Conservation (phyloP, 1,140 invertebrate species). For the Drosophila gunungcola region DNA sequence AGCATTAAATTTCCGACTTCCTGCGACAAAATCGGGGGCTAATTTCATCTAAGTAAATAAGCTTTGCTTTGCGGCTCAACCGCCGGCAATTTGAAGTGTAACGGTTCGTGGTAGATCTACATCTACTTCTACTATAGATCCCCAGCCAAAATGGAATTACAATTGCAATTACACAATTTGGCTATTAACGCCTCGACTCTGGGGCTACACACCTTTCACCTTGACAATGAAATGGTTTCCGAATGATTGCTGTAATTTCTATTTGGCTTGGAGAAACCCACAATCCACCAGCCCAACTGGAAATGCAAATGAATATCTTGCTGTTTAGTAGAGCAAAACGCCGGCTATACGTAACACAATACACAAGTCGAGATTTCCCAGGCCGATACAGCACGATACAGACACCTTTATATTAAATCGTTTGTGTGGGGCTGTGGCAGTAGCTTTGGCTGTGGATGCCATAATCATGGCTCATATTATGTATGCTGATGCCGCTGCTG, state of each 20-base stretch:
- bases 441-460: conserved; percentile 14
- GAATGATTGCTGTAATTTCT: conserved; percentile 71
- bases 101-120: conserved; percentile 44
- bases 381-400: conserved; percentile 40
- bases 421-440: neutral
- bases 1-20: conserved; percentile 67
- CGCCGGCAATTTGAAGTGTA: conserved; percentile 66
- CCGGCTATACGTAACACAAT: conserved; percentile 60
- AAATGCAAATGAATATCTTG: conserved; percentile 73
- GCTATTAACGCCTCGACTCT: conserved; percentile 67
- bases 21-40: conserved; percentile 71
- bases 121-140: neutral
- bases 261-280: conserved; percentile 19
- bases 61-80: conserved; percentile 49
- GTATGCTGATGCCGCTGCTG: conserved; percentile 35
- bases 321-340: conserved; percentile 78
- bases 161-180: conserved; percentile 78
- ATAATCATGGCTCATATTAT: conserved; percentile 53
- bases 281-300: conserved; percentile 3
- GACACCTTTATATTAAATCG: conserved; percentile 17
- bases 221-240: conserved; percentile 76
- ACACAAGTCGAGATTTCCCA: conserved; percentile 70
- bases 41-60: conserved; percentile 79
- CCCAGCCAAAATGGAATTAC: conserved; percentile 26
- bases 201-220: conserved; percentile 43